phyloP scores from a whole-genome alignment of 2,888 invertebrate genomes.

The Orchesellides sinensis region DNA sequence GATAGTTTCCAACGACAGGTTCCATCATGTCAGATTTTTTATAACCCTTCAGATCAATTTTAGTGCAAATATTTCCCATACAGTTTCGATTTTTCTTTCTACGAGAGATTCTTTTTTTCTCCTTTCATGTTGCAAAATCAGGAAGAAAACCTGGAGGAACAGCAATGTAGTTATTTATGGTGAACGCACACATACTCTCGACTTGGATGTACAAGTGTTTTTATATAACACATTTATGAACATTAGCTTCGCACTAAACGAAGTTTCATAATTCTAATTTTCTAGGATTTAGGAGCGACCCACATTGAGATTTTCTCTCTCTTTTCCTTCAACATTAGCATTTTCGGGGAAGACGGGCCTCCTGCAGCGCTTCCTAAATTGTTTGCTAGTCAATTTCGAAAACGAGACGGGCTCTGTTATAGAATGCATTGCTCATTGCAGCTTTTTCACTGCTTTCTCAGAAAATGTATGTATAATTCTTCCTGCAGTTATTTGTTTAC shows the following conservation, averaged over 20 bases:
- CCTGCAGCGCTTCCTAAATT: background rate
- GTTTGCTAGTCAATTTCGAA: conserved; percentile 6
- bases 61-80: conserved; percentile 33
- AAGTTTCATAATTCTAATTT: conserved; percentile 20
- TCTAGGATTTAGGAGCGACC: background rate
- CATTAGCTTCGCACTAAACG: conserved; percentile 1
- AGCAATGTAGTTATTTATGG: too few species aligned
- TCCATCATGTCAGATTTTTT: conserved; percentile 59
- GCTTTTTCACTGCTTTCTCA: background rate
- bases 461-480: background rate
- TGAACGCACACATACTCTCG: background rate
- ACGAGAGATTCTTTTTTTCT: background rate
- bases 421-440: background rate
- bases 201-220: background rate
- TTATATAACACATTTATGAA: background rate
- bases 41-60: conserved; percentile 56
- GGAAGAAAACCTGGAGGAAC: background rate
- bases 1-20: conserved; percentile 53
- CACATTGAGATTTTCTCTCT: background rate
- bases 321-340: conserved; percentile 3
- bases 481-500: background rate
- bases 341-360: background rate
- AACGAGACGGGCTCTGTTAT: too few species aligned
- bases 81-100: conserved; percentile 19
- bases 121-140: conserved; percentile 12